These are phyloP conservation scores for Candidula unifasciata DNA, from an alignment of 2,888 invertebrate species.

Conservation along the genomic window DNA sequence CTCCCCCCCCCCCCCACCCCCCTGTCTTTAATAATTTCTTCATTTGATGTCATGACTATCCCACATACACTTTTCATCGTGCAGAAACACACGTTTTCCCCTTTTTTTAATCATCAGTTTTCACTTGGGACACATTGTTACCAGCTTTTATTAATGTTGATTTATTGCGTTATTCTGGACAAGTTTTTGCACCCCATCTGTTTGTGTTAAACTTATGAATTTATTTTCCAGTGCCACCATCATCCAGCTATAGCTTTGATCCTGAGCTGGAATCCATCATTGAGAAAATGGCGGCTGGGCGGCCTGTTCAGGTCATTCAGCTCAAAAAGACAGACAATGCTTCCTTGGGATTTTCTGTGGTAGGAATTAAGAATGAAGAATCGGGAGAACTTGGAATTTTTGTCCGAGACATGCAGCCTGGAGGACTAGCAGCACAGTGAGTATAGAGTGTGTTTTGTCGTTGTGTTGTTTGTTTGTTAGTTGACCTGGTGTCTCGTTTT, in stretches of 20 bases:
- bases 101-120: too few species aligned
- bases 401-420: slow-evolving; percentile 83
- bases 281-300: slow-evolving; percentile 81
- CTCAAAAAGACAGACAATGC: slow-evolving; percentile 83
- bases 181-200: too few species aligned
- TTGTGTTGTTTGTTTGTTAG: neutral
- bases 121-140: too few species aligned
- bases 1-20: too few species aligned
- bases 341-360: slow-evolving; percentile 85
- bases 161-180: too few species aligned
- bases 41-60: too few species aligned
- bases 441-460: slow-evolving; percentile 60
- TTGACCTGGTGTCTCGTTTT: too few species aligned
- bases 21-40: too few species aligned
- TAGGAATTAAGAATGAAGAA: slow-evolving; percentile 82
- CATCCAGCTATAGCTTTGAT: slow-evolving; percentile 4
- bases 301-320: slow-evolving; percentile 82
- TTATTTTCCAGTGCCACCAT: neutral
- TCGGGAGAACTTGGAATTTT: slow-evolving; percentile 84
- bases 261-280: slow-evolving; percentile 79
- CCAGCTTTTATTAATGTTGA: too few species aligned
- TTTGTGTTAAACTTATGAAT: neutral
- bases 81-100: too few species aligned
- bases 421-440: slow-evolving; percentile 84
- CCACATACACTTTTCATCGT: too few species aligned